Conservation (phyloP, 2,797 vertebrate genomes). For the Darevskia mixta region DNA sequence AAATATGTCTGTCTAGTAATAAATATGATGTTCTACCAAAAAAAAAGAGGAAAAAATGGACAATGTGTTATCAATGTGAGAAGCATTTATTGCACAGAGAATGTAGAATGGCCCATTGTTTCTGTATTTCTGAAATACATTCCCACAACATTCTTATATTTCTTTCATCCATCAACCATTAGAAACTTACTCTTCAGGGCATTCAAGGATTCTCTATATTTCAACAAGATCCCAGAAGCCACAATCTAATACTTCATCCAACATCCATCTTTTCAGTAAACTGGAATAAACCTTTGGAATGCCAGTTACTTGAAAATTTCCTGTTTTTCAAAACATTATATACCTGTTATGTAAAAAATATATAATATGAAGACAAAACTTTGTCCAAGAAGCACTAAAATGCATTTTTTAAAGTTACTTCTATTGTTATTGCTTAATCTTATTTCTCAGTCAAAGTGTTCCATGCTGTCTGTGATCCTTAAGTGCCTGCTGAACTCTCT, state of each 20-base stretch:
- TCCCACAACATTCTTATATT: background rate
- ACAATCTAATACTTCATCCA: background rate
- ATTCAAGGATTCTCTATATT: background rate
- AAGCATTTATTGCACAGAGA: background rate
- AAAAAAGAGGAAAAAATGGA: background rate
- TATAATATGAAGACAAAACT: conserved; percentile 4
- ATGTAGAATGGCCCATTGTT: background rate
- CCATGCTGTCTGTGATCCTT: too few relatives aligned
- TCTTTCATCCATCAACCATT: background rate
- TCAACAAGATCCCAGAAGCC: background rate
- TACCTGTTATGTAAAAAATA: conserved; percentile 31
- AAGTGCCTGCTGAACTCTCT: too few relatives aligned
- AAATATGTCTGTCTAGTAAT: background rate
- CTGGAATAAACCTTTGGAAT: background rate
- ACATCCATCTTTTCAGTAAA: background rate
- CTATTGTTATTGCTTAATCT: too few relatives aligned
- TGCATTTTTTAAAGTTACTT: background rate
- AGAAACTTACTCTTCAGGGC: background rate
- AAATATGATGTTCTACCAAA: background rate
- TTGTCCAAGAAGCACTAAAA: conserved; percentile 7
- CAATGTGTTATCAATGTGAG: background rate
- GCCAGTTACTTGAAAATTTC: conserved; percentile 16
- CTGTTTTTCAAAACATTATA: background rate
- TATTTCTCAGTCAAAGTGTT: too few relatives aligned
- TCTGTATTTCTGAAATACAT: background rate